Conservation (phyloP, 2,888 invertebrate genomes). For the Acleris holmiana region DNA sequence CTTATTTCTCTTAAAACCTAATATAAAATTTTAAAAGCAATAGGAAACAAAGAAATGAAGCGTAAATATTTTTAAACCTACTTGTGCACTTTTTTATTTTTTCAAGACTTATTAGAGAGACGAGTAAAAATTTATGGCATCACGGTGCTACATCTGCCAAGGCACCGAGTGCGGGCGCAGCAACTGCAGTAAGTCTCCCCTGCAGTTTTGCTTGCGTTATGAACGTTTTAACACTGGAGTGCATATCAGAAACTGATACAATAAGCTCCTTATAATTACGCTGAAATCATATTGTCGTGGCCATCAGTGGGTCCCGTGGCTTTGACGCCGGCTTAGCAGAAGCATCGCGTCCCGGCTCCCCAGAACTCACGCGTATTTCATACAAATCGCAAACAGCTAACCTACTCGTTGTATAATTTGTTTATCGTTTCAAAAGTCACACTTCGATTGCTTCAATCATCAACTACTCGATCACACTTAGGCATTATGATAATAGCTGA, state of each 20-base stretch:
- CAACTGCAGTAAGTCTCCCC: not conserved
- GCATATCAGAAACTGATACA: not conserved
- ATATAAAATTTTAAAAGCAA: slow-evolving; percentile 44
- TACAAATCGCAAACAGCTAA: slow-evolving; percentile 36
- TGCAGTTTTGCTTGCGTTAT: not conserved
- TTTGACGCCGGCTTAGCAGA: too few species aligned
- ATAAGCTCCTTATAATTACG: too few species aligned
- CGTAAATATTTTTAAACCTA: slow-evolving; percentile 50
- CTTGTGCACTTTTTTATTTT: slow-evolving; percentile 50
- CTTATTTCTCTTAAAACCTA: slow-evolving; percentile 32
- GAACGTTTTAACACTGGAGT: not conserved
- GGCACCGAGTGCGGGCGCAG: slow-evolving; percentile 10
- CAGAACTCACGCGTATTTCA: slow-evolving; percentile 2
- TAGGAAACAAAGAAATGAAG: slow-evolving; percentile 51
- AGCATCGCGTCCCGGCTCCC: not conserved
- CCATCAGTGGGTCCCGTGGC: too few species aligned
- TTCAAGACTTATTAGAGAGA: slow-evolving; percentile 37
- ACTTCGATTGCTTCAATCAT: slow-evolving; percentile 48
- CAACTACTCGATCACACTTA: slow-evolving; percentile 51
- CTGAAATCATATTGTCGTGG: too few species aligned
- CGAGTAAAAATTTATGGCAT: slow-evolving; percentile 19
- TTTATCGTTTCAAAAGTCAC: slow-evolving; percentile 60
- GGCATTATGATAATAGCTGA: slow-evolving; percentile 56
- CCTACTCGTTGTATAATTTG: slow-evolving; percentile 68
- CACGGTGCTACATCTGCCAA: not conserved